Percentiles rank a stretch among this genome's conserved stretches.
phyloP scores from a whole-genome alignment of 2,113 vertebrate genomes.

The Casuarius casuarius region DNA sequence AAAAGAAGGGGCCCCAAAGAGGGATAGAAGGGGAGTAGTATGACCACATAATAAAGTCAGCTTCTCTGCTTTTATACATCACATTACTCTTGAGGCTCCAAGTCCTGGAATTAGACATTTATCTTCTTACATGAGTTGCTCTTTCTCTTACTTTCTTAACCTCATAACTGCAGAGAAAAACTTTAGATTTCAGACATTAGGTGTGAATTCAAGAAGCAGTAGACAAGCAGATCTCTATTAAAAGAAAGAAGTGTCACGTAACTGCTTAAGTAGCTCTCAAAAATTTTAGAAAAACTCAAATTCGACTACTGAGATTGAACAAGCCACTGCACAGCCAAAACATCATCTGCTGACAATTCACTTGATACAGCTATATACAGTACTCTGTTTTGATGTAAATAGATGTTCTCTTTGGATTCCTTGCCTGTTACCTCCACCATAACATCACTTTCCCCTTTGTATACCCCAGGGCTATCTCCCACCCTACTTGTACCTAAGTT shows the following conservation, averaged over 20 bases:
- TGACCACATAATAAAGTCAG: neutral
- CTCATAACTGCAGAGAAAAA: neutral
- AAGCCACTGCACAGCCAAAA: neutral
- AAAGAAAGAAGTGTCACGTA: neutral
- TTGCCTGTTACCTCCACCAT: neutral
- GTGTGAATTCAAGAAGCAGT: neutral
- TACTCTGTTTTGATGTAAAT: neutral
- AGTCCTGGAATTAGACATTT: neutral
- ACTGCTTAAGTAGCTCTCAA: neutral
- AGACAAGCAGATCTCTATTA: neutral
- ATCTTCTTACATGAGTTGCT: neutral
- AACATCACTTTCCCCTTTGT: neutral
- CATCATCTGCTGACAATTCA: neutral
- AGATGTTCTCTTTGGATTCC: neutral
- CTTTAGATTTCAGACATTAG: neutral
- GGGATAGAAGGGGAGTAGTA: neutral
- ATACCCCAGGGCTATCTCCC: neutral
- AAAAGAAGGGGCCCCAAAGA: neutral
- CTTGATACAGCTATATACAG: neutral
- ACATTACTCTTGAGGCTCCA: neutral
- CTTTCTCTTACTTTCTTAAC: neutral
- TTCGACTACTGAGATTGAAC: neutral
- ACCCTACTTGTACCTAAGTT: neutral
- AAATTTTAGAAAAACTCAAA: neutral
- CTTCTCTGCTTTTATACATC: neutral